A percentile compares a stretch with the other conserved stretches of the same genome.
Evolutionary conservation across 2,888 invertebrate genomes (phyloP).

Genomic region (Beris morrisii): DNA sequence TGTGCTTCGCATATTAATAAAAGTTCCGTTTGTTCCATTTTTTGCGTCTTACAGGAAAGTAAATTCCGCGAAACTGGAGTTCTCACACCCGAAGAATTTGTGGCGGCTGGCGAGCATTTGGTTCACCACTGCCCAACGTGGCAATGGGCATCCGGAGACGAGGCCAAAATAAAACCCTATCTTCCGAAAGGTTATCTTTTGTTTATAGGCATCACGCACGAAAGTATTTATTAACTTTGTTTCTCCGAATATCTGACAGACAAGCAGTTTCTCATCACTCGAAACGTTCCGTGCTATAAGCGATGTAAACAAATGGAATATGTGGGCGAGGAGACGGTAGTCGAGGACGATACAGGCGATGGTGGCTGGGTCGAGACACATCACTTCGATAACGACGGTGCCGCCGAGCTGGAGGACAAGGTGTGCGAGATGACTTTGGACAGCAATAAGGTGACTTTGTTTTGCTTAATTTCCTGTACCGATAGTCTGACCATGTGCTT

Average conservation of each 20-base stretch:
- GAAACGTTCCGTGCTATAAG: conserved; percentile 95
- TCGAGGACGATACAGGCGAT: conserved; percentile 81
- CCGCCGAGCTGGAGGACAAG: conserved; percentile 62
- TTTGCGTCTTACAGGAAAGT: conserved; percentile 71
- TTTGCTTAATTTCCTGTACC: background rate
- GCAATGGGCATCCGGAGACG: conserved; percentile 95
- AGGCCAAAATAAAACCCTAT: conserved; percentile 83
- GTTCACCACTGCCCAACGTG: conserved; percentile 99
- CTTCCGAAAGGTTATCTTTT: conserved; percentile 64
- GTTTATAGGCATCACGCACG: background rate
- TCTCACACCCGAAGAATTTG: conserved; percentile 98
- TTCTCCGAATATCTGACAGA: conserved; percentile 56
- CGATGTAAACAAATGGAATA: conserved; percentile 80
- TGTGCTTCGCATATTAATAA: background rate
- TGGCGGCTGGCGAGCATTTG: conserved; percentile 96
- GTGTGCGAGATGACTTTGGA: conserved; percentile 86
- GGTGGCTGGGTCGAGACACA: conserved; percentile 99
- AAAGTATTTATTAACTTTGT: conserved; percentile 46
- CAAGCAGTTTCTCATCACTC: conserved; percentile 95
- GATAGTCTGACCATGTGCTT: no score
- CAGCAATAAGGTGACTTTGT: conserved; percentile 58
- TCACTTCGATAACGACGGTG: conserved; percentile 71
- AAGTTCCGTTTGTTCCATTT: background rate
- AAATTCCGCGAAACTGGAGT: conserved; percentile 98
- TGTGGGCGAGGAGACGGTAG: conserved; percentile 77